Base-by-base conservation (phyloP, 2,797 vertebrate genomes). In the Adrianichthys oophorus region DNA sequence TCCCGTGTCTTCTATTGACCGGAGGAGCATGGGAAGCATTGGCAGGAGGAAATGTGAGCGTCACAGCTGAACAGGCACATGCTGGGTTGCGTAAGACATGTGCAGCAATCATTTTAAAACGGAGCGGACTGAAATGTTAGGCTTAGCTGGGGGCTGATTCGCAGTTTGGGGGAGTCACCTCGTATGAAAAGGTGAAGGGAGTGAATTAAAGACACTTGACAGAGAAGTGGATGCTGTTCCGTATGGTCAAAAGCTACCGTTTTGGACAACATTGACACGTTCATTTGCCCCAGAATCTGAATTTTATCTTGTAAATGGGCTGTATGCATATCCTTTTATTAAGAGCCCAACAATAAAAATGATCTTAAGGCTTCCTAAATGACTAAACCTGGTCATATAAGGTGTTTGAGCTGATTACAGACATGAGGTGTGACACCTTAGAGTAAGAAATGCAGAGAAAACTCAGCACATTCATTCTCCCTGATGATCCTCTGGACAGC, bases 1-100 rank as follows among this genome's bases (percentile, higher is more conserved):
- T 49, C 56, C 47, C 53, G 60, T 10, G 18, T 56, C 59, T 50
- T 52, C 43, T 66, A 51, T 51, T 65, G 64, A 76, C 58, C 60
- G 23, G 18, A 4, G 29, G 26, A 64, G 29, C 24, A 6, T 21
- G 41, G 44, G 48, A 21, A 57, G n/a, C 40, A 15, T 10, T 24
- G 17, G 2, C 46, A 16, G 37, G 43, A 37, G 48, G 37, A 47
- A 17, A 52, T 63, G 46, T 42, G 65, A 62, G 49, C 59, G 57
- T n/a, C 41, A 43, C 41, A 29, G 44, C 48, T 29, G 29, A 15
- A 37, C 12, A 7, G 43, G 37, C 17, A 19, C 17, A 32, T 21
- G 24, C 29, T 4, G 14, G 56, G 62, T 66, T 71, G 17, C 42
- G 42, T 43, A 37, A 73, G 48, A 53, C 29, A 42, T 46, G 2